A percentile compares a stretch with the other conserved stretches of the same genome.
Conservation (phyloP, 2,113 vertebrate species). For the Leuciscus idus region DNA sequence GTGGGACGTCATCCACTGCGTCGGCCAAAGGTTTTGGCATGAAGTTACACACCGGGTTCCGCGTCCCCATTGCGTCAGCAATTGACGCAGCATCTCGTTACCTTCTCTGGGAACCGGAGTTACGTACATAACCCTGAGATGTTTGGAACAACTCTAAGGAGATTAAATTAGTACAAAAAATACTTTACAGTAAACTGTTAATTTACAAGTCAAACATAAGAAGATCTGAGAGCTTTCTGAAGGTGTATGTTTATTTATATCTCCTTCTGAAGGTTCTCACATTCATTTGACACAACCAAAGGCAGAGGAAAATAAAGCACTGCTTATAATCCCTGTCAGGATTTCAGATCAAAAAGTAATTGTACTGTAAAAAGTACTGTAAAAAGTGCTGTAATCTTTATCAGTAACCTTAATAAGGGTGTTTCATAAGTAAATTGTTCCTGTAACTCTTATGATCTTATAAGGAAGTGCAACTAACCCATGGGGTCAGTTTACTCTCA, state of each 20-base stretch:
- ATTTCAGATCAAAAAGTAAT: not conserved
- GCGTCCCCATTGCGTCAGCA: too few species aligned
- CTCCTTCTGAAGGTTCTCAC: not conserved
- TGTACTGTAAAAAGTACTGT: not conserved
- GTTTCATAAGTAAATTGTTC: constrained; percentile 7
- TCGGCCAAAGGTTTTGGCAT: too few species aligned
- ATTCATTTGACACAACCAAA: not conserved
- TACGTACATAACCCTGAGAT: too few species aligned
- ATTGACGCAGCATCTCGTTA: too few species aligned
- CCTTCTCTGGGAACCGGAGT: too few species aligned
- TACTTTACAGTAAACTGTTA: not conserved
- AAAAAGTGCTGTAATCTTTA: not conserved
- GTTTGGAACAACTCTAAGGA: too few species aligned
- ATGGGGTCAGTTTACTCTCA: not conserved
- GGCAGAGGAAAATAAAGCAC: not conserved
- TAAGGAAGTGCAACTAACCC: not conserved
- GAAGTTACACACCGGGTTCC: too few species aligned
- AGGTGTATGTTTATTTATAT: not conserved
- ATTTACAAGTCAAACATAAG: not conserved
- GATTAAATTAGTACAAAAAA: not conserved
- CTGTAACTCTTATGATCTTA: not conserved
- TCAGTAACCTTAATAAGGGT: not conserved
- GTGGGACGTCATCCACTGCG: too few species aligned
- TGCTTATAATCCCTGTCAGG: not conserved
- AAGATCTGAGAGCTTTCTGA: not conserved